Evolutionary conservation across 2,797 vertebrate genomes (phyloP).

Genomic region (Sebastes hubbsi): DNA sequence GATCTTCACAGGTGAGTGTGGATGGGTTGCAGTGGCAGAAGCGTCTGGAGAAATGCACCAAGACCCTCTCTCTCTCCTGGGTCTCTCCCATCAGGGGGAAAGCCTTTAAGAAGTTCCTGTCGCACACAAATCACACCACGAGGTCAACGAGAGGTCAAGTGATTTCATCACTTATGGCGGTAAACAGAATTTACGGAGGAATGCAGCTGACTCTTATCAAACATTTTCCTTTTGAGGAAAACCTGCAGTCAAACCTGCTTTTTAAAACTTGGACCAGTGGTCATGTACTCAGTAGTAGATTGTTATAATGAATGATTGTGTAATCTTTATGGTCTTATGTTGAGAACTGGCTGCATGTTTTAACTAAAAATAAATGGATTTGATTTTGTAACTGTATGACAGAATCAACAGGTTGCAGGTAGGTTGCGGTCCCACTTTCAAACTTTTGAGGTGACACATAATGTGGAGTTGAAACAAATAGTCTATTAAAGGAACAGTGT

Average conservation of each 20-base stretch:
- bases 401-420: neutral
- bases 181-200: neutral
- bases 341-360: neutral
- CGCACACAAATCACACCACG: conserved; percentile 7
- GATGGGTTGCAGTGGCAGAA: conserved; percentile 93
- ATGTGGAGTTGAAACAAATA: neutral
- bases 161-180: neutral
- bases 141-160: conserved; percentile 33
- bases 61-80: conserved; percentile 93
- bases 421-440: neutral
- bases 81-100: conserved; percentile 98
- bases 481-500: neutral
- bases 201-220: neutral
- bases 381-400: neutral
- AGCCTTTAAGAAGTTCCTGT: conserved; percentile 92
- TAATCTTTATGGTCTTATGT: neutral
- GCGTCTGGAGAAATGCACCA: conserved; percentile 93
- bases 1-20: conserved; percentile 90
- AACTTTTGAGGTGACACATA: neutral
- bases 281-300: neutral
- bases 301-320: neutral
- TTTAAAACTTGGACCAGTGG: neutral
- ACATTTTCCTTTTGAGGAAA: neutral
- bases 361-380: neutral
- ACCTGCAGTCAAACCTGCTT: neutral